Conservation (phyloP, 2,113 vertebrate genomes). For the Muntiacus reevesi region DNA sequence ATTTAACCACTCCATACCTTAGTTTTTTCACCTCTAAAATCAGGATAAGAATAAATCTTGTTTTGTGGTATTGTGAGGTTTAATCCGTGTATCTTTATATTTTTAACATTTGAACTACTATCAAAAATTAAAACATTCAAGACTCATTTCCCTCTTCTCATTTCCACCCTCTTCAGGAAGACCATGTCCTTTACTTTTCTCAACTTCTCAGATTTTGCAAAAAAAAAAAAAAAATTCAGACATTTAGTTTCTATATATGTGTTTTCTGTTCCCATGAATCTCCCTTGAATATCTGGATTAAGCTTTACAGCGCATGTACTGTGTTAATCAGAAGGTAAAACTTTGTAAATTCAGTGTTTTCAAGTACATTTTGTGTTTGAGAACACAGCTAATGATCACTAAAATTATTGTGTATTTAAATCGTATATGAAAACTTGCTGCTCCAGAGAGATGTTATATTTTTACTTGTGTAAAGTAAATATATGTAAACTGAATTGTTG, state of each 20-base stretch:
- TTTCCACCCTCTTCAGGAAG: background rate
- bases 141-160: background rate
- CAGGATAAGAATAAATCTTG: background rate
- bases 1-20: background rate
- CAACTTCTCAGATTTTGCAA: background rate
- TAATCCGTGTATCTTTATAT: background rate
- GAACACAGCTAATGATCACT: background rate
- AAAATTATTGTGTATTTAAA: constrained; percentile 14
- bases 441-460: background rate
- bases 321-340: background rate
- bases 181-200: background rate
- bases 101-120: background rate
- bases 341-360: background rate
- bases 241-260: background rate
- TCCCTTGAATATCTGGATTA: background rate
- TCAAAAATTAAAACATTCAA: background rate
- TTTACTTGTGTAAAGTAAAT: background rate
- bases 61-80: background rate
- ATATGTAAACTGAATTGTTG: background rate
- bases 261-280: background rate
- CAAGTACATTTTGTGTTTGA: background rate
- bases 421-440: background rate
- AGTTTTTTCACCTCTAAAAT: background rate
- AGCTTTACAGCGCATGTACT: background rate
- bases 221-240: background rate